Percentiles rank a stretch among this genome's conserved stretches.
phyloP scores from a whole-genome alignment of 1,140 invertebrate species.

The Gryllus bimaculatus region DNA sequence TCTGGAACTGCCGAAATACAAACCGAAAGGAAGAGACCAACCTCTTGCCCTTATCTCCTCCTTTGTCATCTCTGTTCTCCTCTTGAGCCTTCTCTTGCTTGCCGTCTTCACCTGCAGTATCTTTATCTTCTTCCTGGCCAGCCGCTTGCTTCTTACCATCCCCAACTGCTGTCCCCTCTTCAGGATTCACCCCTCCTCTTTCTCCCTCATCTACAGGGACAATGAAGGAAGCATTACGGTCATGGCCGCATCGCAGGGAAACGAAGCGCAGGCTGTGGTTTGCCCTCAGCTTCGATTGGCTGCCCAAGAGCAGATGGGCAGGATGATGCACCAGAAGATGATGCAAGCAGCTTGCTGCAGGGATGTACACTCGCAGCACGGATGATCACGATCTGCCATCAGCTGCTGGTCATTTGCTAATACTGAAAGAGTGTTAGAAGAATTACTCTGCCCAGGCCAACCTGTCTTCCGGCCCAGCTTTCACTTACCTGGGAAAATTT shows the following conservation, averaged over 20 bases:
- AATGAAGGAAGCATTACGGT: constrained; percentile 37
- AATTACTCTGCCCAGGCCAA: too few relatives aligned
- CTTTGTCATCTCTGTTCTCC: constrained; percentile 31
- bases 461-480: too few relatives aligned
- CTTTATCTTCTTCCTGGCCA: constrained; percentile 32
- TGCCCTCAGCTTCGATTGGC: too few relatives aligned
- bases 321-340: too few relatives aligned
- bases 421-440: too few relatives aligned
- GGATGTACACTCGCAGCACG: too few relatives aligned
- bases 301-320: too few relatives aligned
- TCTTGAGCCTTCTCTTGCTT: constrained; percentile 36
- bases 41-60: constrained; percentile 29
- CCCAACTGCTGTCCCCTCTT: constrained; percentile 37
- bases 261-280: too few relatives aligned
- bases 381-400: too few relatives aligned
- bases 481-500: too few relatives aligned
- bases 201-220: constrained; percentile 43
- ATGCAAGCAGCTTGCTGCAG: too few relatives aligned
- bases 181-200: constrained; percentile 34
- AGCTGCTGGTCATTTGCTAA: too few relatives aligned
- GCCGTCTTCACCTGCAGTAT: constrained; percentile 31
- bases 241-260: not conserved
- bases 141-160: constrained; percentile 32
- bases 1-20: constrained; percentile 12
- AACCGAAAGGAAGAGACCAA: constrained; percentile 22